Base-by-base conservation (phyloP, 2,888 invertebrate genomes). In the Chrysolina americana region DNA sequence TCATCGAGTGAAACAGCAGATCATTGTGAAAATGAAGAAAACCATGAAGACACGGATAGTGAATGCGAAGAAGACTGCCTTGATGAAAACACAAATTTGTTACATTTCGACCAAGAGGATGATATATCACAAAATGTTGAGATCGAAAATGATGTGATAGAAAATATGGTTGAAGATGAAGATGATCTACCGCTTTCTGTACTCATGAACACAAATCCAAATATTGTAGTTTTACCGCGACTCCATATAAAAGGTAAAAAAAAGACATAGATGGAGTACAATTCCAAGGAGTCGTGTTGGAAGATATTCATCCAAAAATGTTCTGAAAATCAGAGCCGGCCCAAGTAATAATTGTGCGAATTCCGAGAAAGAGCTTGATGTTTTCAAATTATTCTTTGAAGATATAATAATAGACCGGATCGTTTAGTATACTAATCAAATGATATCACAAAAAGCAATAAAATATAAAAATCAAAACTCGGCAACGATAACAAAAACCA, bases 241-340 rank as follows among this genome's bases (percentile, higher is more conserved):
- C 17, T 53, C 10, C 53, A 53, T 53, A 8, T 53, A 53, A 50
- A 50, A 50, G 19, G 50, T 50, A 19, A 53, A 53, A 53, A 17
- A 19, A 13, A 19, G 50, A 21, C 19, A 53, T 21, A 53, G 50
- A 17, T 53, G 50, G 50, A 53, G 11, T 17, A 53, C 17, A 53
- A 53, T 53, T 53, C 21, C 50, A 19, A 53, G 50, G 19, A 53
- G 50, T 17, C 21, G 19, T 53, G 50, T 53, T 53, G 50, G 19
- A 19, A 53, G 50, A 4, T 53, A 53, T 53, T 53, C 50, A 53
- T 53, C 50, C 17, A 53, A 53, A 8, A 53, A 53, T 53, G 50
- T 53, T 17, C 19, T 53, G 50, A 3, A 21, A 17, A 53, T 53
- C 21, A 53, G 50, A 53, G 19, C 50, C 50, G 19, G 19, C 19